Base-by-base conservation (phyloP, 2,797 vertebrate species). In the Tenualosa thibaudeaui region DNA sequence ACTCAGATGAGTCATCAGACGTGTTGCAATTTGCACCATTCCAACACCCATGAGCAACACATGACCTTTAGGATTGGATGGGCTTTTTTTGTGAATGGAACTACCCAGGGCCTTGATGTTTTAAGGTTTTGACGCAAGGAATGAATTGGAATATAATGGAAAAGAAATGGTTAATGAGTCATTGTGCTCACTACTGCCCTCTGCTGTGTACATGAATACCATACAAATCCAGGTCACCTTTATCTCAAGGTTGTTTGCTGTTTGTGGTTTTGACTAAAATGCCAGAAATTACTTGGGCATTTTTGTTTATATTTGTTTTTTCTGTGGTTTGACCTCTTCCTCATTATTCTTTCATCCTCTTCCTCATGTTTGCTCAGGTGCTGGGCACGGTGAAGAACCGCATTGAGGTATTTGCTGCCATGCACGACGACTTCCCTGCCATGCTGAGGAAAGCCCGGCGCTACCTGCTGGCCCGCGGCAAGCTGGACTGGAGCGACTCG, bases 301-400 rank as follows among this genome's bases (percentile, higher is more conserved):
- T 54, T 54, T 54, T 54, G 12, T 54, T 13, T 54, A 3, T 24
- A 62, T 62, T 62, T 19, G 4, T 62, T 62, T 22, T 5, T 62
- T 62, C 31, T 1, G 1, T 0, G 31, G 31, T 31, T 31, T 31
- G 31, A 31, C 31, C 31, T 31, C 31, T 31, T 31, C 31, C 31
- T 31, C 31, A 31, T 31, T 31, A 31, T 31, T 22, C n/a, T 7
- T n/a, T 43, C 82, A 0, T 31, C 17, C 82, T 60, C 9, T 7
- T 78, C 10, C 56, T 75, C 8, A n/a, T 5, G 5, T 7, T 40
- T 86, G 43, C 1, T 1, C 91, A 99, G 98, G 98, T 99, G 60
- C 94, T 99, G 83, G 97, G 98, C 89, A 97, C 97, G 0, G 97
- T 99, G 89, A 99, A 99, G 96, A 98, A 97, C 92, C 97, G 97